Conservation (phyloP, 2,888 invertebrate genomes). For the Bombylius major region DNA sequence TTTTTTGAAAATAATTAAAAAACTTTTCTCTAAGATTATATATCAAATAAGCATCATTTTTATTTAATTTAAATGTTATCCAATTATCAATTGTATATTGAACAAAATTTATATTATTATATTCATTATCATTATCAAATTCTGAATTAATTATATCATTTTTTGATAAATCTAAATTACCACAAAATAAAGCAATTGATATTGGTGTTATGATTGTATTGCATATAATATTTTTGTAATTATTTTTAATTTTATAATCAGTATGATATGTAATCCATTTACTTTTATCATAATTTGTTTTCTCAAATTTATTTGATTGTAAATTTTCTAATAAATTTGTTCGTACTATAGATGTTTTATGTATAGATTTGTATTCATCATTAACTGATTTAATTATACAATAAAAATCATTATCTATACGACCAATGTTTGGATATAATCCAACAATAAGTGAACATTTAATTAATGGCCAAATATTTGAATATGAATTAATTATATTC, state of each 20-base stretch:
- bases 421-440: conserved; percentile 73
- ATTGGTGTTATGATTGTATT: conserved; percentile 69
- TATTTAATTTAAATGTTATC: conserved; percentile 55
- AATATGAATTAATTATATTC: conserved; percentile 68
- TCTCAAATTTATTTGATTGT: conserved; percentile 35
- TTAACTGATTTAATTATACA: conserved; percentile 48
- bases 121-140: background rate
- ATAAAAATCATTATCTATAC: conserved; percentile 48
- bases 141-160: conserved; percentile 6
- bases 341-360: conserved; percentile 43
- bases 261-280: conserved; percentile 82
- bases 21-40: conserved; percentile 59
- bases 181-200: conserved; percentile 57
- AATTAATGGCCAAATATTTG: conserved; percentile 83
- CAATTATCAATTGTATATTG: conserved; percentile 55
- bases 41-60: conserved; percentile 50
- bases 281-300: conserved; percentile 51
- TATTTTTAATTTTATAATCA: conserved; percentile 51
- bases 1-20: conserved; percentile 33
- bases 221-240: conserved; percentile 56
- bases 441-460: conserved; percentile 84
- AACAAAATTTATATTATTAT: background rate
- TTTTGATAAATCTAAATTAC: conserved; percentile 10
- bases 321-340: too few relatives aligned
- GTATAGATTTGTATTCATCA: conserved; percentile 38